Evolutionary conservation across 1,140 invertebrate species (phyloP).

Genomic region (Liolophura sinensis): DNA sequence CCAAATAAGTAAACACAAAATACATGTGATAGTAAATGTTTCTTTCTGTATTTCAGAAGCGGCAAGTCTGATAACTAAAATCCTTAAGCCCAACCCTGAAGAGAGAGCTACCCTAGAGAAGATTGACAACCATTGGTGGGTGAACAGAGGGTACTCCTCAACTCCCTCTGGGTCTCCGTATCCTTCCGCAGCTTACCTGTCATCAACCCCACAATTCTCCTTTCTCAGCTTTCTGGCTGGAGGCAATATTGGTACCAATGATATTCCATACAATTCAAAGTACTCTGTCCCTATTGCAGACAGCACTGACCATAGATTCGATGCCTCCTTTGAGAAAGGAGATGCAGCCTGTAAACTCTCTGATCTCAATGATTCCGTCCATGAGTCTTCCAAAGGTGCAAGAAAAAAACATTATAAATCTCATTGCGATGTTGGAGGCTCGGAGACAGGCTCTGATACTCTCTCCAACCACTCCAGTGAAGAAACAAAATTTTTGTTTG

Average conservation of each 20-base stretch:
- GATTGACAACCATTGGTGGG: slow-evolving; percentile 90
- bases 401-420: slow-evolving; percentile 1
- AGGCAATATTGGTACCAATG: slow-evolving; percentile 5
- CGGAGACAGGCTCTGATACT: slow-evolving; percentile 4
- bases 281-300: not conserved
- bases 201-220: not conserved
- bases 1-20: not conserved
- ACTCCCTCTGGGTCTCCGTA: slow-evolving; percentile 73
- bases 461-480: not conserved
- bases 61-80: slow-evolving; percentile 89
- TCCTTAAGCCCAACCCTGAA: slow-evolving; percentile 89
- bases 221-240: slow-evolving; percentile 8
- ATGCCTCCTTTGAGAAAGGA: too few relatives aligned
- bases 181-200: slow-evolving; percentile 3
- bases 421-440: slow-evolving; percentile 1
- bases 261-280: not conserved
- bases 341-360: too few relatives aligned
- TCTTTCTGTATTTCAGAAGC: slow-evolving; percentile 70
- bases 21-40: not conserved
- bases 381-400: too few relatives aligned
- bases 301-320: not conserved
- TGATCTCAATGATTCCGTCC: too few relatives aligned
- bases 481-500: slow-evolving; percentile 30
- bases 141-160: slow-evolving; percentile 84
- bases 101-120: slow-evolving; percentile 90